Evolutionary conservation across 2,113 vertebrate species (phyloP).

Genomic region (Accipiter virgatus): DNA sequence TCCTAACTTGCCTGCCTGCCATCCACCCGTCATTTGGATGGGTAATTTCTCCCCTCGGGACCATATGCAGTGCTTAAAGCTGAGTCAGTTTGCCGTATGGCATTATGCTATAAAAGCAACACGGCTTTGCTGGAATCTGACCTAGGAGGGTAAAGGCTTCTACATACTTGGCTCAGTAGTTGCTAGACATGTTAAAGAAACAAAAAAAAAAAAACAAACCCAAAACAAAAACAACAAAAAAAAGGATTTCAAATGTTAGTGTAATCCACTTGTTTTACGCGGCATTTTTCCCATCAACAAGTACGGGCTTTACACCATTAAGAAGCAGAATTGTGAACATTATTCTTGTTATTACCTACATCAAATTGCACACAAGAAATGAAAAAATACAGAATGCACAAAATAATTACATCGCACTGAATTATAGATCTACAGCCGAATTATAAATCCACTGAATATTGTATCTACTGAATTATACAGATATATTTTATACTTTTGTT

Average conservation of each 20-base stretch:
- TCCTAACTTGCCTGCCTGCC: conserved; percentile 44
- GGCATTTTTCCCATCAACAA: not conserved
- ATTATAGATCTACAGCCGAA: not conserved
- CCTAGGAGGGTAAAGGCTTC: conserved; percentile 44
- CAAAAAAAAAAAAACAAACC: not conserved
- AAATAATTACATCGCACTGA: conserved; percentile 10
- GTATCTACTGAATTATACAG: not conserved
- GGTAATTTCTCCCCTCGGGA: conserved; percentile 36
- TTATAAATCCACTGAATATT: not conserved
- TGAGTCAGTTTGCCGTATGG: conserved; percentile 48
- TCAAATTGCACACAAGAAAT: not conserved
- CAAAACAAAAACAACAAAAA: no score
- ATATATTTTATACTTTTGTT: not conserved
- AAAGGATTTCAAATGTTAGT: not conserved
- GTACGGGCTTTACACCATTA: not conserved
- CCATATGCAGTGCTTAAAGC: conserved; percentile 37
- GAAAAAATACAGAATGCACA: not conserved
- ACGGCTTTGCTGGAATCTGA: conserved; percentile 43
- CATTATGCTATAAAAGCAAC: conserved; percentile 21
- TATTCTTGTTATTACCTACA: not conserved
- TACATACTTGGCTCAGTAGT: conserved; percentile 21
- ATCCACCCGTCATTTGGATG: conserved; percentile 39
- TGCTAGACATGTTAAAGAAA: conserved; percentile 57
- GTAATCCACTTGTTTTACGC: not conserved
- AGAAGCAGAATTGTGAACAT: not conserved